phyloP scores from a whole-genome alignment of 2,113 vertebrate genomes.

The Kryptolebias marmoratus region DNA sequence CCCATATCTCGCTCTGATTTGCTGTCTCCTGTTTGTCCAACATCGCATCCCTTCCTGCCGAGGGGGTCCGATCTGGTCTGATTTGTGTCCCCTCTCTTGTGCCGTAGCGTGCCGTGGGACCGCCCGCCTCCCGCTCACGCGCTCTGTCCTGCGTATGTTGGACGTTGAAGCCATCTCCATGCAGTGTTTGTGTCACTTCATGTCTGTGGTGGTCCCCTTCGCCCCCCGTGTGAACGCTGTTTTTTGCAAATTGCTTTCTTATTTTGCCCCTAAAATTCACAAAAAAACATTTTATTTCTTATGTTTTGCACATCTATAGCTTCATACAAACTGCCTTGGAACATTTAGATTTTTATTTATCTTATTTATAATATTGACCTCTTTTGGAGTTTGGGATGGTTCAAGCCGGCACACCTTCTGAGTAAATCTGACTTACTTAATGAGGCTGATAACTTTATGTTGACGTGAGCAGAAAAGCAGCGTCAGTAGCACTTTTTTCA shows the following conservation, averaged over 20 bases:
- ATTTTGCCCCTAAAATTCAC: not conserved
- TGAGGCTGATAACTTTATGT: too few species aligned
- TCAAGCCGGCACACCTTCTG: too few species aligned
- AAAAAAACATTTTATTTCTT: too few species aligned
- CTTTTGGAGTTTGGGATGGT: too few species aligned
- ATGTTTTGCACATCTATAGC: too few species aligned
- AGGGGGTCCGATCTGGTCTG: conserved; percentile 48
- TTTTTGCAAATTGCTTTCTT: not conserved
- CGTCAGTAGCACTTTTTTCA: too few species aligned
- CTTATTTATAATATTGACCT: too few species aligned
- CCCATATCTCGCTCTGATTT: conserved; percentile 32
- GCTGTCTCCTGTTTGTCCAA: conserved; percentile 32
- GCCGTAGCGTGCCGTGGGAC: conserved; percentile 79
- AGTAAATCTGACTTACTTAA: too few species aligned
- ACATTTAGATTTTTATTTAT: too few species aligned
- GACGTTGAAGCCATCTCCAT: conserved; percentile 56
- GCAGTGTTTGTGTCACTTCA: conserved; percentile 28
- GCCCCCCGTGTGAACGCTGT: conserved; percentile 16
- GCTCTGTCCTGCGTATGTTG: conserved; percentile 83
- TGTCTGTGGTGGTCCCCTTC: conserved; percentile 33
- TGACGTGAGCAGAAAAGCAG: too few species aligned
- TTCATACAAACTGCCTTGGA: too few species aligned
- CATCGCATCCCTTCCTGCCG: conserved; percentile 9
- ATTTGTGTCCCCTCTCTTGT: conserved; percentile 66
- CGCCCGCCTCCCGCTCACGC: conserved; percentile 75